A percentile compares a stretch with the other conserved stretches of the same genome.
Evolutionary conservation across 2,888 invertebrate genomes (phyloP).

Genomic region (Dryococelus australis): DNA sequence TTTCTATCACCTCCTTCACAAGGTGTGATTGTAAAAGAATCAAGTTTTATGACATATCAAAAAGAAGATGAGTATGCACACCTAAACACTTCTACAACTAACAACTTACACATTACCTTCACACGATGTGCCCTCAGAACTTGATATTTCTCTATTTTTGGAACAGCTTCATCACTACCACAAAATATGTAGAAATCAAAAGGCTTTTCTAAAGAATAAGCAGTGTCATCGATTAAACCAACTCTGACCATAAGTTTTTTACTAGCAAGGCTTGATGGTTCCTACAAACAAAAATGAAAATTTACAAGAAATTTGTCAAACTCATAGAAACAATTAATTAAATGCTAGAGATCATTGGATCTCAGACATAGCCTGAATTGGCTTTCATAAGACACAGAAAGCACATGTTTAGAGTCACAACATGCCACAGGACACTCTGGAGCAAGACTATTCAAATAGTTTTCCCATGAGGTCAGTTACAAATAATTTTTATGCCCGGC

Average conservation of each 20-base stretch:
- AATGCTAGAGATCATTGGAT: background rate
- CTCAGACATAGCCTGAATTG: too few species aligned
- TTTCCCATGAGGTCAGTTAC: too few species aligned
- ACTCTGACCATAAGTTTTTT: background rate
- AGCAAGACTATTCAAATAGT: too few species aligned
- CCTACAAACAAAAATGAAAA: background rate
- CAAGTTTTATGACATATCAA: too few species aligned
- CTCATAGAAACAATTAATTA: background rate
- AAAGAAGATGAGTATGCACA: too few species aligned
- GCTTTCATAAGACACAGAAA: too few species aligned
- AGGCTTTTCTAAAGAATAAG: background rate
- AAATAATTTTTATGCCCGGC: too few species aligned
- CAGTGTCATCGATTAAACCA: slow-evolving; percentile 13
- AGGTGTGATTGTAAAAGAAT: too few species aligned
- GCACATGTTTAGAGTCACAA: too few species aligned
- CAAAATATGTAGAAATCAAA: background rate
- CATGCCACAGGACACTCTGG: too few species aligned
- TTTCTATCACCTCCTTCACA: too few species aligned
- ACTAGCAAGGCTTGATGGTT: background rate
- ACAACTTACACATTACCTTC: background rate
- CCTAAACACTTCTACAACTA: too few species aligned
- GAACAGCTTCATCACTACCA: background rate
- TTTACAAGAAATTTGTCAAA: background rate
- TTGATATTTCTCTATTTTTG: slow-evolving; percentile 5
- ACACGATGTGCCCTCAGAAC: slow-evolving; percentile 18